These are phyloP conservation scores for Tokudaia muenninki DNA, from an alignment of 2,797 vertebrate species.

Conservation along the genomic window DNA sequence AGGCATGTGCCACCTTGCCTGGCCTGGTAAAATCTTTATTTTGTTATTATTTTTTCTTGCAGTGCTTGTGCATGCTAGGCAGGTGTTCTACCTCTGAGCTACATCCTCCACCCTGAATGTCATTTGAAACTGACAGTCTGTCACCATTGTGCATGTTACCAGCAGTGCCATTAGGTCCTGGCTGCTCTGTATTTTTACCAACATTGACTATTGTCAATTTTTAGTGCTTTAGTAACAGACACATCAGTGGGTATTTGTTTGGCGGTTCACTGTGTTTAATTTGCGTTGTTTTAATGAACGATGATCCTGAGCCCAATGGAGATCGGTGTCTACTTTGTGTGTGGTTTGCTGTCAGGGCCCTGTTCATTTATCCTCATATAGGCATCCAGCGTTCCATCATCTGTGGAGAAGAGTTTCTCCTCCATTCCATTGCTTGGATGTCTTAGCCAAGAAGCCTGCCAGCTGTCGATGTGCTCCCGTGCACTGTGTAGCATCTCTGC, in stretches of 20 bases:
- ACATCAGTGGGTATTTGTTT: background rate
- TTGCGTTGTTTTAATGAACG: slow-evolving; percentile 21
- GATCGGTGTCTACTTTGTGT: background rate
- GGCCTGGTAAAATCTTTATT: background rate
- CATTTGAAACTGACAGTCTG: background rate
- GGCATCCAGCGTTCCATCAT: background rate
- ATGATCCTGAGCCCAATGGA: background rate
- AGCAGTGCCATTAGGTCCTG: background rate
- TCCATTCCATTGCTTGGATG: background rate
- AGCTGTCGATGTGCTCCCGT: accelerated
- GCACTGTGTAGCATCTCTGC: background rate
- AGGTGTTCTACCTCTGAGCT: background rate
- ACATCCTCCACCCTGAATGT: background rate
- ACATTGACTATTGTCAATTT: background rate
- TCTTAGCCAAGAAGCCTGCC: background rate
- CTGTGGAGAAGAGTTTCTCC: background rate
- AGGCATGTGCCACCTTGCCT: background rate
- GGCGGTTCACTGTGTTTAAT: slow-evolving; percentile 23
- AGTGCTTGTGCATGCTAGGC: background rate
- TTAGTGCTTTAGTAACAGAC: slow-evolving; percentile 9
- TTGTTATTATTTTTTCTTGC: background rate
- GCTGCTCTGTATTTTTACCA: background rate
- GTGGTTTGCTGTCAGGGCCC: background rate
- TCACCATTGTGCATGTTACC: background rate
- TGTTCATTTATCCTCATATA: background rate